Conservation (phyloP, 2,797 vertebrate genomes). For the Chromis chromis region DNA sequence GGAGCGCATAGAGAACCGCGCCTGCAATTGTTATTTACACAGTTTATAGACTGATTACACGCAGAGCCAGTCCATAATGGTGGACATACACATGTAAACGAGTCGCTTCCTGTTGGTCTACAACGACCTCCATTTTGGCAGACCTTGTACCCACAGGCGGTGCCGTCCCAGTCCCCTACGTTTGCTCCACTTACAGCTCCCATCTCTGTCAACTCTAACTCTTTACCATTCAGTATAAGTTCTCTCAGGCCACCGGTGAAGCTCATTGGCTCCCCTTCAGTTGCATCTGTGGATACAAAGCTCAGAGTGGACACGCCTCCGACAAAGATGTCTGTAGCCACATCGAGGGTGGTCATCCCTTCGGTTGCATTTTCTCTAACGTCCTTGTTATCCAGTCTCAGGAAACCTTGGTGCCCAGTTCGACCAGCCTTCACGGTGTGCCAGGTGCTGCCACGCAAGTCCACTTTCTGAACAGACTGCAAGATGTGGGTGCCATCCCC, state of each 20-base stretch:
- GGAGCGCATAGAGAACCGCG: conserved; percentile 82
- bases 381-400: conserved; percentile 83
- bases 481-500: conserved; percentile 84
- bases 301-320: conserved; percentile 87
- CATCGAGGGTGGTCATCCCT: conserved; percentile 86
- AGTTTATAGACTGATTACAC: conserved; percentile 85
- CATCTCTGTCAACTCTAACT: conserved; percentile 85
- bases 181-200: conserved; percentile 86
- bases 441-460: conserved; percentile 79
- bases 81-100: conserved; percentile 85
- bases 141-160: conserved; percentile 86
- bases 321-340: conserved; percentile 84
- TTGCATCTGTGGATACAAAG: conserved; percentile 81
- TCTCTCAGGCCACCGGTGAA: conserved; percentile 89
- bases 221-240: conserved; percentile 82
- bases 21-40: conserved; percentile 81
- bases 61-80: conserved; percentile 81
- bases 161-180: conserved; percentile 90
- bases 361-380: conserved; percentile 68
- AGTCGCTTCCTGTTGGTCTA: conserved; percentile 53
- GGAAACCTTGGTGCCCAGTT: conserved; percentile 83
- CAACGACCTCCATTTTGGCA: conserved; percentile 87
- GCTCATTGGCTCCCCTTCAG: conserved; percentile 80
- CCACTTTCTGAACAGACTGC: conserved; percentile 78
- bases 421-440: conserved; percentile 86